Percentiles rank a stretch among this genome's conserved stretches.
phyloP scores from a whole-genome alignment of 2,113 vertebrate genomes.

The Antidorcas marsupialis region DNA sequence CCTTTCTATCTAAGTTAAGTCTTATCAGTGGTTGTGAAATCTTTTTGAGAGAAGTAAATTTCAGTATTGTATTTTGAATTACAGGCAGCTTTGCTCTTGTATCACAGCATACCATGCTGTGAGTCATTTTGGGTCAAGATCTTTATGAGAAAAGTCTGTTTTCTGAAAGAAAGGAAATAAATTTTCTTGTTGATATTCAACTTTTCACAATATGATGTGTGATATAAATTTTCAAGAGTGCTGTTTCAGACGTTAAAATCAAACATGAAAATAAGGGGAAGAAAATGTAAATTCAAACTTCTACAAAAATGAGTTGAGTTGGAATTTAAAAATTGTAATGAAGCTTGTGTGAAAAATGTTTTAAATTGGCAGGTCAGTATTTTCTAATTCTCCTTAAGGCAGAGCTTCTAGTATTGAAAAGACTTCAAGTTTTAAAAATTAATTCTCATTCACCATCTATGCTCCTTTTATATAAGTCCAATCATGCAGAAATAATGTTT shows the following conservation, averaged over 20 bases:
- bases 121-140: background rate
- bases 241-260: background rate
- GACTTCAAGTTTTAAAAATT: background rate
- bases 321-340: background rate
- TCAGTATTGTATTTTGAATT: background rate
- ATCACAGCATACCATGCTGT: background rate
- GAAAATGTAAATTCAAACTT: background rate
- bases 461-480: background rate
- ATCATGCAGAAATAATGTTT: background rate
- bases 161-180: background rate
- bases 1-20: background rate
- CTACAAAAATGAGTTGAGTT: background rate
- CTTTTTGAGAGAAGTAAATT: background rate
- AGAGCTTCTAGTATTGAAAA: background rate
- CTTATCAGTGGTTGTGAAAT: background rate
- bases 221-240: background rate
- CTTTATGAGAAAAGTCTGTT: background rate
- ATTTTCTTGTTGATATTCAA: background rate
- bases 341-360: background rate
- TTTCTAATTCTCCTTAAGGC: background rate
- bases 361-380: background rate
- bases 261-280: background rate
- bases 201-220: background rate
- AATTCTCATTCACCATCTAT: background rate
- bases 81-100: background rate